Conservation (phyloP, 2,888 invertebrate genomes). For the Drepana falcataria region DNA sequence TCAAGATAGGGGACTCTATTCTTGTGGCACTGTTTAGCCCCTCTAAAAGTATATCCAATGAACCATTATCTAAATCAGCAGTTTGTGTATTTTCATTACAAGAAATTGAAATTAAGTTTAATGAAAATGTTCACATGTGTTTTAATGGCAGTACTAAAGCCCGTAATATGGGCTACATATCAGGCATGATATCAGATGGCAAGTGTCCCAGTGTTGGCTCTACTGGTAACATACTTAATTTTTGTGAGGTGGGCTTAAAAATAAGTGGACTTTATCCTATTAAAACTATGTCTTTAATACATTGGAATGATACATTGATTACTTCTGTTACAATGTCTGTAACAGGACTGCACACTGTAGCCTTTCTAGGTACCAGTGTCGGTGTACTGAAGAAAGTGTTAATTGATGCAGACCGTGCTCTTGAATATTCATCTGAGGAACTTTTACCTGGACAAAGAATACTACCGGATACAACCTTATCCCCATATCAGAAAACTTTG, state of each 20-base stretch:
- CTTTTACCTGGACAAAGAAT: slow-evolving; percentile 89
- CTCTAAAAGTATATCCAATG: slow-evolving; percentile 91
- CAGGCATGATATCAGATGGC: slow-evolving; percentile 93
- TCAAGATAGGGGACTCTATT: slow-evolving; percentile 88
- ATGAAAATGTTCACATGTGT: slow-evolving; percentile 98
- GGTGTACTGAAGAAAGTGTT: slow-evolving; percentile 92
- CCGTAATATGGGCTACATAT: slow-evolving; percentile 94
- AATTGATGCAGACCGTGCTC: slow-evolving; percentile 81
- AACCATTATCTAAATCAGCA: slow-evolving; percentile 90
- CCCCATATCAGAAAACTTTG: slow-evolving; percentile 89
- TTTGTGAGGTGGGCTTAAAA: slow-evolving; percentile 94
- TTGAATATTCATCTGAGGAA: slow-evolving; percentile 92
- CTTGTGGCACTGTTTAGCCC: slow-evolving; percentile 94
- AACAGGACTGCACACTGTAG: slow-evolving; percentile 94
- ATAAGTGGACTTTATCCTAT: slow-evolving; percentile 94
- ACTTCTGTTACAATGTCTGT: slow-evolving; percentile 92
- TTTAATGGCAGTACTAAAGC: slow-evolving; percentile 96
- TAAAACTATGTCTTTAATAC: slow-evolving; percentile 84
- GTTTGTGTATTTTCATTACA: slow-evolving; percentile 95
- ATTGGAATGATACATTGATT: slow-evolving; percentile 88
- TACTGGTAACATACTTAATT: slow-evolving; percentile 93
- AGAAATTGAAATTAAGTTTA: slow-evolving; percentile 94
- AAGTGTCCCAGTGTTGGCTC: slow-evolving; percentile 93
- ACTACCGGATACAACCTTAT: slow-evolving; percentile 91
- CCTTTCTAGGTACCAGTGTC: slow-evolving; percentile 93